Conservation (phyloP, 2,888 invertebrate genomes). For the Hydrotaea diabolus region DNA sequence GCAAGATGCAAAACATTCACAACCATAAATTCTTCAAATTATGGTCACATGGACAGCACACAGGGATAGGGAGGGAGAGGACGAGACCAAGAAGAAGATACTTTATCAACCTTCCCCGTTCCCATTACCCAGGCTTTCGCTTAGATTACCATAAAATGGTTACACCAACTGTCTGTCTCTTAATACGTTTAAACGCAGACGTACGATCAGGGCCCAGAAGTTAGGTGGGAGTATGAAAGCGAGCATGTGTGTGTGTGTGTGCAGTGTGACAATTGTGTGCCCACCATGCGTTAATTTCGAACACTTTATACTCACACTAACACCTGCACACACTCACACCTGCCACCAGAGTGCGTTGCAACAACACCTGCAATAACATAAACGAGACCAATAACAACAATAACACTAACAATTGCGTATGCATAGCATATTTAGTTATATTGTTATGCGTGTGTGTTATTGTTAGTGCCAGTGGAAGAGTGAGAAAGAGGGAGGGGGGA, state of each 20-base stretch:
- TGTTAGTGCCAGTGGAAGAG: background rate
- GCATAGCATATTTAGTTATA: background rate
- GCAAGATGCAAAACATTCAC: slow-evolving; percentile 22
- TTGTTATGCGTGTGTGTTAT: background rate
- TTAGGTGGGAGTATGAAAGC: background rate
- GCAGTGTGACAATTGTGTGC: background rate
- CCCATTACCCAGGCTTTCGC: background rate
- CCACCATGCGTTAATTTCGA: background rate
- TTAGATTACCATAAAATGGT: background rate
- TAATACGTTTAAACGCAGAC: slow-evolving; percentile 18
- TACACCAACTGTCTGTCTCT: background rate
- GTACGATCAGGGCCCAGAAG: background rate
- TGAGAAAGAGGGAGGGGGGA: background rate
- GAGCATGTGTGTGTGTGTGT: background rate
- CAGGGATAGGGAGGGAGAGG: background rate
- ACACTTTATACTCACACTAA: background rate
- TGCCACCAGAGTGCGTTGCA: background rate
- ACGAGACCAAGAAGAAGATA: background rate
- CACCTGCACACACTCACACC: background rate
- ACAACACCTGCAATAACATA: slow-evolving; percentile 30
- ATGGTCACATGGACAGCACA: background rate
- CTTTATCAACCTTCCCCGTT: background rate
- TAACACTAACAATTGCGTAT: slow-evolving; percentile 3
- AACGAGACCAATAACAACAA: background rate
- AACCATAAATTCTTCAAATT: slow-evolving; percentile 48